These are phyloP conservation scores for Endotricha flammealis DNA, from an alignment of 2,888 invertebrate species.

Conservation along the genomic window DNA sequence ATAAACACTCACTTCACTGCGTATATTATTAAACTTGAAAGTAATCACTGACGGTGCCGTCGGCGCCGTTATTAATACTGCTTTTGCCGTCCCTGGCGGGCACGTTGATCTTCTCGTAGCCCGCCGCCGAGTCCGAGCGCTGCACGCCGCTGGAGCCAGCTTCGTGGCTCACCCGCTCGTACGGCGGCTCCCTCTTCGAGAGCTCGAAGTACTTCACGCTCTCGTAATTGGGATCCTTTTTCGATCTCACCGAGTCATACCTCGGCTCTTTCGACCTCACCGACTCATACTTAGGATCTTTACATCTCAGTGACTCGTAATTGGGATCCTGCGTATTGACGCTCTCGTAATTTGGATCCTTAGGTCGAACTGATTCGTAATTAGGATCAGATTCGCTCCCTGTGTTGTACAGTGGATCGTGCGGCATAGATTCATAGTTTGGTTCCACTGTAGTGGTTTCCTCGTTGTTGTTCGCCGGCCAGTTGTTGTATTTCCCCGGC, in stretches of 20 bases:
- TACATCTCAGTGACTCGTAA: conserved; percentile 81
- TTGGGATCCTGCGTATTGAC: conserved; percentile 82
- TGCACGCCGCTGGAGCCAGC: conserved; percentile 37
- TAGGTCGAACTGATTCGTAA: conserved; percentile 82
- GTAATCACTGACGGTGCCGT: conserved; percentile 64
- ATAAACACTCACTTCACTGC: conserved; percentile 11
- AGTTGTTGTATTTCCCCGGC: conserved; percentile 71
- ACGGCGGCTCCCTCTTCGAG: conserved; percentile 80
- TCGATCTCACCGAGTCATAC: conserved; percentile 82
- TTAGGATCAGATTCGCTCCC: conserved; percentile 87
- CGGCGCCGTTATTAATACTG: conserved; percentile 65
- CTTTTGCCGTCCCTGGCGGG: conserved; percentile 49
- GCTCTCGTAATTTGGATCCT: conserved; percentile 84
- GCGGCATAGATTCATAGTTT: conserved; percentile 87
- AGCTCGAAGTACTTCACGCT: conserved; percentile 86
- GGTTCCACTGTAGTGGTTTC: conserved; percentile 80
- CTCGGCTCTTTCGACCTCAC: conserved; percentile 79
- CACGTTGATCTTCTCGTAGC: conserved; percentile 64
- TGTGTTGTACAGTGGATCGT: conserved; percentile 80
- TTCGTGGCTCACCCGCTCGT: conserved; percentile 78
- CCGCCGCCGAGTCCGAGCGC: conserved; percentile 61
- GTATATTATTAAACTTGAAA: conserved; percentile 58
- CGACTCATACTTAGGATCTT: conserved; percentile 81
- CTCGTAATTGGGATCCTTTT: conserved; percentile 87
- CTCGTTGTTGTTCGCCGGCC: conserved; percentile 69